These are phyloP conservation scores for Ia io DNA, from an alignment of 2,113 vertebrate species.

Conservation along the genomic window DNA sequence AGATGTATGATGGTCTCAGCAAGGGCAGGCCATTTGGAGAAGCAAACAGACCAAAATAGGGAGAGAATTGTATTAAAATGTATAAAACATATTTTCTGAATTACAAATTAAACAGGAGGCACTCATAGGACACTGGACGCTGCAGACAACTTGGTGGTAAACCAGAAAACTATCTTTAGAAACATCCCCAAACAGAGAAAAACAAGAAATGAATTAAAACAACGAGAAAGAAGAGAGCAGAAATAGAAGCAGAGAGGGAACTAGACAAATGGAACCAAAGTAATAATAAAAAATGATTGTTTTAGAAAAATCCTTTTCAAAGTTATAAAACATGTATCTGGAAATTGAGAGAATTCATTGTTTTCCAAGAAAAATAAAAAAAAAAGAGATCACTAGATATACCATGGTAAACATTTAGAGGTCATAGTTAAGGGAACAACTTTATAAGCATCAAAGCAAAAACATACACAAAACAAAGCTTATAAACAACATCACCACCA, in stretches of 20 bases:
- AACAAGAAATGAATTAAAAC: background rate
- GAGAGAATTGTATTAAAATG: constrained; percentile 1
- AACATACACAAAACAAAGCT: background rate
- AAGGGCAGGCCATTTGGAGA: constrained; percentile 34
- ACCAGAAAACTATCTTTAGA: constrained; percentile 12
- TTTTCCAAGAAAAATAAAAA: constrained; percentile 30
- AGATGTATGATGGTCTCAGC: constrained; percentile 2
- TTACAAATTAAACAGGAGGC: constrained; percentile 21
- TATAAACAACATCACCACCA: background rate
- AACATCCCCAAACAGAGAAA: background rate
- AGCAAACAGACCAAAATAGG: constrained; percentile 11
- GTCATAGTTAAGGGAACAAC: constrained; percentile 18
- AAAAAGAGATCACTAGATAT: constrained; percentile 7
- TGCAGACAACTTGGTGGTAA: background rate
- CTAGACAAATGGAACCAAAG: background rate
- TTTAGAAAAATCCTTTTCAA: background rate
- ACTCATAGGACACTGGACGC: background rate
- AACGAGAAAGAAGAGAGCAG: background rate
- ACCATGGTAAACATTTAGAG: background rate
- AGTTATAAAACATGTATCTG: background rate
- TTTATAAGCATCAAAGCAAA: constrained; percentile 33
- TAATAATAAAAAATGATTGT: background rate
- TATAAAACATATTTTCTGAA: constrained; percentile 46
- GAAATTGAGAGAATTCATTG: constrained; percentile 16
- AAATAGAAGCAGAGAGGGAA: background rate